Conservation (phyloP, 2,888 invertebrate species). For the Callimorpha dominula region DNA sequence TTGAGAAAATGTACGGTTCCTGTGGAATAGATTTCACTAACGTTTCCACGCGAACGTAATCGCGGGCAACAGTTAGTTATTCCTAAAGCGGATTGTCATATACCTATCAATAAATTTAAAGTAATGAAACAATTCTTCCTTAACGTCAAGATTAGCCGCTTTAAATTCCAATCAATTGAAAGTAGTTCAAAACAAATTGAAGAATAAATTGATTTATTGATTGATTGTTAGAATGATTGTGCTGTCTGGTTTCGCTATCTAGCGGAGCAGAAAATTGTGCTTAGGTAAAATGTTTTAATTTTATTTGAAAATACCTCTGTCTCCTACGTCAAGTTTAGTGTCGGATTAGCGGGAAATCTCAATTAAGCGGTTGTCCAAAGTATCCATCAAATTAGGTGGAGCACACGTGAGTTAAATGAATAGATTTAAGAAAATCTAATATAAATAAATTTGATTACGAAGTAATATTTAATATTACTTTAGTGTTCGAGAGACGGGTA, state of each 20-base stretch:
- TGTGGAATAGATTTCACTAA: no score
- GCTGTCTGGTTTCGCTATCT: not conserved
- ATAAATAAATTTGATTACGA: not conserved
- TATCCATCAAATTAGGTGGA: not conserved
- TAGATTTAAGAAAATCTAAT: not conserved
- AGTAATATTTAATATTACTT: not conserved
- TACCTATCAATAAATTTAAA: not conserved
- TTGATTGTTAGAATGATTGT: conserved; percentile 43
- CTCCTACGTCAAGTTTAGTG: not conserved
- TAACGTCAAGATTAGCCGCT: conserved; percentile 1
- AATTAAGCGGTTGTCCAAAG: not conserved
- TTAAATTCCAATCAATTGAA: conserved; percentile 27
- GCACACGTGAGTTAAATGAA: not conserved
- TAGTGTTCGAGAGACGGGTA: not conserved
- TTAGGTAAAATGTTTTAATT: not conserved
- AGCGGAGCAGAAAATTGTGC: not conserved
- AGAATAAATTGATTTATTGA: conserved; percentile 44
- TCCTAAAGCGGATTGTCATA: not conserved
- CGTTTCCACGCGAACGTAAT: no score
- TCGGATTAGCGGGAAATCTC: not conserved
- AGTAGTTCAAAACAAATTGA: conserved; percentile 20
- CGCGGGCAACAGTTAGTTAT: not conserved
- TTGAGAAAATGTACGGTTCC: no score
- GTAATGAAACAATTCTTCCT: conserved; percentile 3
- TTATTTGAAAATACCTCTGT: not conserved